Conservation (phyloP, 1,140 invertebrate species). For the Drosophila busckii region DNA sequence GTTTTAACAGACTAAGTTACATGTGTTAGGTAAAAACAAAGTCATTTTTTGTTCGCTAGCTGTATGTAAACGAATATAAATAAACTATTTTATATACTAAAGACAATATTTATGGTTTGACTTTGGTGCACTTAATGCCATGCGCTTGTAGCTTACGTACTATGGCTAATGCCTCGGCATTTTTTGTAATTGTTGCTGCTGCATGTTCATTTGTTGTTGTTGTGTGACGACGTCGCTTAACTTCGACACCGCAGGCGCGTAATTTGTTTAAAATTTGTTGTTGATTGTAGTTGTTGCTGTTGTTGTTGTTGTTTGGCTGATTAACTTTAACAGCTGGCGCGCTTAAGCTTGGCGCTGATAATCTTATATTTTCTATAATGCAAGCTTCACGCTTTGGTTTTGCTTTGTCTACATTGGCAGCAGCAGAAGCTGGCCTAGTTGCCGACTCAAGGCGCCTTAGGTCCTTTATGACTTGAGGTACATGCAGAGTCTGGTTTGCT, state of each 20-base stretch:
- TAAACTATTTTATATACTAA: no score
- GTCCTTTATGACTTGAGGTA: conserved; percentile 1
- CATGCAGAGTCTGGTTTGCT: background rate
- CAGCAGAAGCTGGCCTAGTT: background rate
- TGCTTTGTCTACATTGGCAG: background rate
- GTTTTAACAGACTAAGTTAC: no score
- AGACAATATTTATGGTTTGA: conserved; percentile 10
- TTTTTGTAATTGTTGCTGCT: conserved; percentile 5
- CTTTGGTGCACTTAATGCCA: conserved; percentile 63
- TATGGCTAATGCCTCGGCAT: conserved; percentile 50
- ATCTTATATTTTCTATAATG: no score
- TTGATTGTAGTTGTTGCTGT: conserved; percentile 31
- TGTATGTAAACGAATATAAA: no score
- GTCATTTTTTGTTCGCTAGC: no score
- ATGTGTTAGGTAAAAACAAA: no score
- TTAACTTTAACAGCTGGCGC: background rate
- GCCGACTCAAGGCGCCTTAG: conserved; percentile 9
- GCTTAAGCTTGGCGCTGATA: background rate
- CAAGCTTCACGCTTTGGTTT: no score
- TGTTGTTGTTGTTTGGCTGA: no score
- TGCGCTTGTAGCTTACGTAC: conserved; percentile 65
- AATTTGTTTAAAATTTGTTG: conserved; percentile 63
- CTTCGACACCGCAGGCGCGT: conserved; percentile 57
- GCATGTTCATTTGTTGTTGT: background rate
- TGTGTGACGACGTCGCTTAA: conserved; percentile 35